Evolutionary conservation across 2,113 vertebrate species (phyloP).

Genomic region (Heteronetta atricapilla): DNA sequence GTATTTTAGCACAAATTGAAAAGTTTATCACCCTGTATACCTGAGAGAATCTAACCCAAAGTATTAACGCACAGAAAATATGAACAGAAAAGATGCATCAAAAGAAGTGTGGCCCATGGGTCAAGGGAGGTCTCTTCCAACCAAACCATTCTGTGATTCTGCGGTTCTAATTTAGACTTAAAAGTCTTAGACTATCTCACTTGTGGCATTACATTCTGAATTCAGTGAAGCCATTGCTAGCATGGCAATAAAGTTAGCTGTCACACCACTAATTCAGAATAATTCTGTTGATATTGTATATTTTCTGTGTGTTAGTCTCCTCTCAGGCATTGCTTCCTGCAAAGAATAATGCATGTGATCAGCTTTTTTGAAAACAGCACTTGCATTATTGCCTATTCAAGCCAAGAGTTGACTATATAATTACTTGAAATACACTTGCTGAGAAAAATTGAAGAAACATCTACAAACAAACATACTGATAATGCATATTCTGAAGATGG

Average conservation of each 20-base stretch:
- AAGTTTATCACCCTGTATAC: not conserved
- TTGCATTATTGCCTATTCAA: not conserved
- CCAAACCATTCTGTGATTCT: no score
- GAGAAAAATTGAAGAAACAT: not conserved
- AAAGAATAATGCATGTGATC: not conserved
- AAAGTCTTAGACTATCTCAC: not conserved
- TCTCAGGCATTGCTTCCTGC: not conserved
- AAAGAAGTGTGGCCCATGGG: no score
- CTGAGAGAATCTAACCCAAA: not conserved
- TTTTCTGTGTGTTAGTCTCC: not conserved
- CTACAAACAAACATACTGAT: not conserved
- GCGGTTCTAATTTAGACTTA: not conserved
- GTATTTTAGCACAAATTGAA: not conserved
- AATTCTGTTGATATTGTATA: not conserved
- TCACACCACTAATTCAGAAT: not conserved
- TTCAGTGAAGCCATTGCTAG: not conserved
- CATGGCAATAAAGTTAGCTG: not conserved
- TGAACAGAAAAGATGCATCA: not conserved
- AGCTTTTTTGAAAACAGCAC: not conserved
- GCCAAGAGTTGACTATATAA: not conserved
- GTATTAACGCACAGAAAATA: not conserved
- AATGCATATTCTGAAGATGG: not conserved
- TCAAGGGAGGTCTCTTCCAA: no score
- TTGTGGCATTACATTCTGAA: not conserved
- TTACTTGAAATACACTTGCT: not conserved